Evolutionary conservation across 2,888 invertebrate genomes (phyloP).

Genomic region (Theodoxus fluviatilis): DNA sequence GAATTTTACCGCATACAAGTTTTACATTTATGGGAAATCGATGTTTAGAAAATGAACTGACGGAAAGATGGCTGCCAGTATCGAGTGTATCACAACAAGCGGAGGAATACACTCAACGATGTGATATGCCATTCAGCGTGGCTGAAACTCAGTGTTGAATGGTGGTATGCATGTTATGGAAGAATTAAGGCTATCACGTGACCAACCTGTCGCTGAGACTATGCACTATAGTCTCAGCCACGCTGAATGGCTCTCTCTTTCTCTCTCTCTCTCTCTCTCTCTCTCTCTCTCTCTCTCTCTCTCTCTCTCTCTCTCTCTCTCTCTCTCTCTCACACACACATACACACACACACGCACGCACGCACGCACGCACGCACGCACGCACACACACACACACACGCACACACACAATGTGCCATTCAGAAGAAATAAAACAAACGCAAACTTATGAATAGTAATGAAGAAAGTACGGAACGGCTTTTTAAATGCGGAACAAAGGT

Average conservation of each 20-base stretch:
- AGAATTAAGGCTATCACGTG: background rate
- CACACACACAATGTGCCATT: background rate
- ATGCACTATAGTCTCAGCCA: background rate
- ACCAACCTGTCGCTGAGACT: background rate
- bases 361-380: constrained; percentile 1
- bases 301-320: constrained; percentile 1
- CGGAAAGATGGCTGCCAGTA: too few species aligned
- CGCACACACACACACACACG: background rate
- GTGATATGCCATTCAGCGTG: too few species aligned
- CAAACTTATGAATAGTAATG: too few species aligned
- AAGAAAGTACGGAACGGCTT: too few species aligned
- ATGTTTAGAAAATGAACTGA: too few species aligned
- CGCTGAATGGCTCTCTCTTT: background rate
- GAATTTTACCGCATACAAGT: too few species aligned
- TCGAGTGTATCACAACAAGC: too few species aligned
- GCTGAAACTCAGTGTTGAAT: too few species aligned
- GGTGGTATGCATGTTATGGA: too few species aligned
- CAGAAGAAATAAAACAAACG: background rate
- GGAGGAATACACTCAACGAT: too few species aligned
- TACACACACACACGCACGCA: constrained; percentile 17
- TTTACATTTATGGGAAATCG: too few species aligned
- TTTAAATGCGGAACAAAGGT: too few species aligned
- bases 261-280: constrained; percentile 4
- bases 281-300: constrained; percentile 14
- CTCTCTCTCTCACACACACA: constrained; percentile 13